These are phyloP conservation scores for Premnoplex brunnescens DNA, from an alignment of 2,797 vertebrate species.

Conservation along the genomic window DNA sequence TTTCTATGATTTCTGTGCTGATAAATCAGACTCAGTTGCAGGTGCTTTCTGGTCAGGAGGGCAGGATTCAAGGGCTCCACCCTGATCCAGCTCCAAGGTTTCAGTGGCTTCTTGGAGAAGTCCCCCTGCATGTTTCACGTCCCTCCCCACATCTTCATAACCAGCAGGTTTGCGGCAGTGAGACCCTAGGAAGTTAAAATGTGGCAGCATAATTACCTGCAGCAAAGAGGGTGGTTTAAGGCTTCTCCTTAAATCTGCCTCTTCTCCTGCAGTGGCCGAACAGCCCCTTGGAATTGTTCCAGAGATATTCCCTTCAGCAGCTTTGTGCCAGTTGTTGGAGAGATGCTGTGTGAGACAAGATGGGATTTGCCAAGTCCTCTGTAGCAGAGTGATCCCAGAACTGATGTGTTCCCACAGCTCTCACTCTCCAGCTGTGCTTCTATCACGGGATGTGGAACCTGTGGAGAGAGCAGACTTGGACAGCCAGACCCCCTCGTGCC, in stretches of 20 bases:
- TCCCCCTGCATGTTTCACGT: too few species aligned
- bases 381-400: background rate
- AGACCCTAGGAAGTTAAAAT: too few species aligned
- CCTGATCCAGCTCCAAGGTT: too few species aligned
- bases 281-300: background rate
- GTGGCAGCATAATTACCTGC: background rate
- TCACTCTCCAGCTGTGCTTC: background rate
- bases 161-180: too few species aligned
- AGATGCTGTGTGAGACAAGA: background rate
- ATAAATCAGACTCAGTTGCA: too few species aligned
- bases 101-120: too few species aligned
- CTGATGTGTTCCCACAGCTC: background rate
- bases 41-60: too few species aligned
- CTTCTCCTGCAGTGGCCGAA: background rate
- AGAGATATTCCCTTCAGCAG: background rate
- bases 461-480: background rate
- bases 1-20: too few species aligned
- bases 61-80: too few species aligned
- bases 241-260: constrained; percentile 40
- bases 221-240: background rate
- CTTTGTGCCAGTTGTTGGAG: background rate
- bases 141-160: too few species aligned
- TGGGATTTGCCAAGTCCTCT: background rate
- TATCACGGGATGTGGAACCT: rapidly evolving
- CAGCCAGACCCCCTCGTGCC: background rate